Evolutionary conservation across 92 coral and sea anemone species (phyloP).

Genomic region (Bergia puertoricense): DNA sequence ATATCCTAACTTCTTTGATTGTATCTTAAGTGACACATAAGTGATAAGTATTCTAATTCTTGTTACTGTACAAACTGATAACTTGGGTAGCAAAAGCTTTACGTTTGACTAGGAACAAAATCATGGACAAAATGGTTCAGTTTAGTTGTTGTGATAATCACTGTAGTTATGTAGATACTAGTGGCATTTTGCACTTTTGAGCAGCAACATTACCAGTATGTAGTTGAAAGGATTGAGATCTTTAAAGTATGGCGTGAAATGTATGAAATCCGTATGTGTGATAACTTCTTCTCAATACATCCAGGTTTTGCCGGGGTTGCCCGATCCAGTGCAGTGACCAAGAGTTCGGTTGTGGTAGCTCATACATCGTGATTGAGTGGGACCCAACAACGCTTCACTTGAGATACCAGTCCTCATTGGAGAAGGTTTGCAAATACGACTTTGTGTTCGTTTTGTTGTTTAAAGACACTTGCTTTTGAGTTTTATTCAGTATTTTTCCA

Average conservation of each 20-base stretch:
- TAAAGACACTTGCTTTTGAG: not conserved
- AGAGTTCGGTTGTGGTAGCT: constrained; percentile 83
- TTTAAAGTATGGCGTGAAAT: too few species aligned
- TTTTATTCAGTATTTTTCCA: not conserved
- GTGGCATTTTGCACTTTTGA: not conserved
- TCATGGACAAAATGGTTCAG: too few species aligned
- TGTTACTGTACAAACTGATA: not conserved
- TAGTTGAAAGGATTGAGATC: not conserved
- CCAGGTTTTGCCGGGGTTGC: constrained; percentile 94
- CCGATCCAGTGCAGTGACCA: constrained; percentile 76
- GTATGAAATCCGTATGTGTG: not conserved
- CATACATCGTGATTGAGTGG: constrained; percentile 95
- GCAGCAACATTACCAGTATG: not conserved
- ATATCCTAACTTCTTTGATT: not conserved
- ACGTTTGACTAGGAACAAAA: too few species aligned
- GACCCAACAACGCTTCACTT: constrained; percentile 98
- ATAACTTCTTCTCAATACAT: not conserved
- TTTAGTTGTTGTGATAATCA: not conserved
- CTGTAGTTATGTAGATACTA: not conserved
- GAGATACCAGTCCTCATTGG: constrained; percentile 94
- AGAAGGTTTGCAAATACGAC: constrained; percentile 59
- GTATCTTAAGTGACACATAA: not conserved
- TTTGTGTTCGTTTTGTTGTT: not conserved
- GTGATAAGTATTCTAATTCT: too few species aligned
- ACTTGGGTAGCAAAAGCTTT: too few species aligned